phyloP scores from a whole-genome alignment of 37 sponge, comb jelly and placozoan species.

The Tethya wilhelma region DNA sequence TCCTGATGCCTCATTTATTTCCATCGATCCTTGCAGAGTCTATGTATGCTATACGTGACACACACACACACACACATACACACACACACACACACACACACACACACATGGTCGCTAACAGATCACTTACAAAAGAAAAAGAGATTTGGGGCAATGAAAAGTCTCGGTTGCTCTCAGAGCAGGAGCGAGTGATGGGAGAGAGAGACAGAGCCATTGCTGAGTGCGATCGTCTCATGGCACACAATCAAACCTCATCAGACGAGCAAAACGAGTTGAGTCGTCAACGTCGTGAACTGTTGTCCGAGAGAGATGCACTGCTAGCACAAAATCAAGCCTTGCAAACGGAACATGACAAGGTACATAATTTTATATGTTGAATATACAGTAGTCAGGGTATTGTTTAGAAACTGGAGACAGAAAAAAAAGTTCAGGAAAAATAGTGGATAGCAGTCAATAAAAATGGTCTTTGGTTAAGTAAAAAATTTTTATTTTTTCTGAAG shows the following conservation, averaged over 20 bases:
- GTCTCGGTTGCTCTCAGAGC: conserved; percentile 15
- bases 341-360: conserved; percentile 46
- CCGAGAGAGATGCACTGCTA: conserved; percentile 37
- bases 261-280: conserved; percentile 28
- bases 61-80: too few relatives aligned
- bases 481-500: not conserved
- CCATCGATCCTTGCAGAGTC: too few relatives aligned
- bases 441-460: not conserved
- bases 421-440: too few relatives aligned
- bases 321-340: conserved; percentile 22
- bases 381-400: not conserved
- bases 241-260: conserved; percentile 10
- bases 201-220: conserved; percentile 42
- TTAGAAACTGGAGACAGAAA: not conserved
- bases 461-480: not conserved
- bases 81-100: too few relatives aligned
- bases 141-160: conserved; percentile 36
- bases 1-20: too few relatives aligned
- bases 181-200: conserved; percentile 49
- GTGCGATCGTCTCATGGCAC: conserved; percentile 43
- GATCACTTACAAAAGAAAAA: conserved; percentile 31
- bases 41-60: too few relatives aligned
- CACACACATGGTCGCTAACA: too few relatives aligned
- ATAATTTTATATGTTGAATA: not conserved
- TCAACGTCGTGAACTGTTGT: conserved; percentile 20